Percentiles rank a stretch among this genome's conserved stretches.
These are phyloP conservation scores for Fistularia tabacaria DNA, from an alignment of 2,797 vertebrate species.

Conservation along the genomic window DNA sequence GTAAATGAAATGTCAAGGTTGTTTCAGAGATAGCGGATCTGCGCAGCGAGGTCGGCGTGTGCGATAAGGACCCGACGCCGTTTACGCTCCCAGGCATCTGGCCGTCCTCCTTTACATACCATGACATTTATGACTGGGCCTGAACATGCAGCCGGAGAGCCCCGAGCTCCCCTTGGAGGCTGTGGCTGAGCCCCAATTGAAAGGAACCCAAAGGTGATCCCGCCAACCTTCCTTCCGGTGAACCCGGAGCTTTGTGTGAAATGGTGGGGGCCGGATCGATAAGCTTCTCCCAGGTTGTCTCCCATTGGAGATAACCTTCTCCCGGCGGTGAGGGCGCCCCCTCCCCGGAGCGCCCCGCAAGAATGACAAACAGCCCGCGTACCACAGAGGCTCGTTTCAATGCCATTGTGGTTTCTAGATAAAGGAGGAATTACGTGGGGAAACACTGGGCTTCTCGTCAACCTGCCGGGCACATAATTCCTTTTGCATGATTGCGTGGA, in stretches of 20 bases:
- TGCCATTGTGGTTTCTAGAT: conserved; percentile 31
- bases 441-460: conserved; percentile 14
- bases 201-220: conserved; percentile 46
- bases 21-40: conserved; percentile 17
- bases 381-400: conserved; percentile 11
- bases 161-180: conserved; percentile 37
- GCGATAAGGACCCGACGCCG: conserved; percentile 40
- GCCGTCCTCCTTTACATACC: conserved; percentile 64
- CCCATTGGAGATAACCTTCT: conserved; percentile 62
- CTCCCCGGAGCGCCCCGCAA: conserved; percentile 24
- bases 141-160: conserved; percentile 57
- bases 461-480: conserved; percentile 1
- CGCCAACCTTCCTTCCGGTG: conserved; percentile 49
- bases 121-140: conserved; percentile 70
- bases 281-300: conserved; percentile 56
- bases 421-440: conserved; percentile 29
- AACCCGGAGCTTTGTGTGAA: conserved; percentile 56
- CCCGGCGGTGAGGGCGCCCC: conserved; percentile 39
- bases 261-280: conserved; percentile 62
- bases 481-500: background rate
- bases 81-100: conserved; percentile 50
- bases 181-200: conserved; percentile 52
- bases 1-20: conserved; percentile 1
- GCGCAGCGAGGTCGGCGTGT: conserved; percentile 26
- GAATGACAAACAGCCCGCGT: conserved; percentile 49